Base-by-base conservation (phyloP, 2,797 vertebrate species). In the Triplophysa yarkandensis region DNA sequence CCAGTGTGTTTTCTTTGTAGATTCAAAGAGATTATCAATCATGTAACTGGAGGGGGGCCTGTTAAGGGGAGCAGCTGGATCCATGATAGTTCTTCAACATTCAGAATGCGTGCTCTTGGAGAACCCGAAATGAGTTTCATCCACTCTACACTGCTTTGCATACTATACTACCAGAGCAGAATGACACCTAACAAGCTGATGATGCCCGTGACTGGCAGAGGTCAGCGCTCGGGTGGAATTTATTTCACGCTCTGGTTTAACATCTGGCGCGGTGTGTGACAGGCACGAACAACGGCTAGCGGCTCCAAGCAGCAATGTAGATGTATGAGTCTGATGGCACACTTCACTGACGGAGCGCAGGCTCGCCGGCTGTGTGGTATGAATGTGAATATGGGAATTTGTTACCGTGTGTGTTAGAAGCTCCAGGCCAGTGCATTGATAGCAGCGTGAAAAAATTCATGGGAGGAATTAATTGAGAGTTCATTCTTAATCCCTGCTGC, bases 131-230 rank as follows among this genome's bases (percentile, higher is more conserved):
- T 44, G 69, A 16, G 43, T 19, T 68, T 52, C 44, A 72, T 41
- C 46, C 81, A 64, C 68, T 76, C 32, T 13, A 48, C 1, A 54
- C 81, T 82, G 30, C 77, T 85, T 79, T 88, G 65, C 76, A 84
- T 77, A 55, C 32, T 16, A 10, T 57, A 21, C 71, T 60, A 78
- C 70, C 61, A 48, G 46, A 61, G 28, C 69, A 28, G 69, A 67
- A 28, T 74, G 80, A 80, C 77, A 82, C 81, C 82, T 82, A 85
- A 85, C 82, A 81, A 83, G 83, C 50, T 39, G 63, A 27, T 67
- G 71, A 80, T 50, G 19, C 70, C 76, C 21, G 41, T 44, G 64
- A 46, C 69, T 80, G 77, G 74, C 61, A 25, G 54, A 32, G 62
- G 75, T 79, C 71, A 68, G 76, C 68, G 76, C 71, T 70, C 17